A percentile compares a stretch with the other conserved stretches of the same genome.
These are phyloP conservation scores for Laticauda colubrina DNA, from an alignment of 2,113 vertebrate species.

Conservation along the genomic window DNA sequence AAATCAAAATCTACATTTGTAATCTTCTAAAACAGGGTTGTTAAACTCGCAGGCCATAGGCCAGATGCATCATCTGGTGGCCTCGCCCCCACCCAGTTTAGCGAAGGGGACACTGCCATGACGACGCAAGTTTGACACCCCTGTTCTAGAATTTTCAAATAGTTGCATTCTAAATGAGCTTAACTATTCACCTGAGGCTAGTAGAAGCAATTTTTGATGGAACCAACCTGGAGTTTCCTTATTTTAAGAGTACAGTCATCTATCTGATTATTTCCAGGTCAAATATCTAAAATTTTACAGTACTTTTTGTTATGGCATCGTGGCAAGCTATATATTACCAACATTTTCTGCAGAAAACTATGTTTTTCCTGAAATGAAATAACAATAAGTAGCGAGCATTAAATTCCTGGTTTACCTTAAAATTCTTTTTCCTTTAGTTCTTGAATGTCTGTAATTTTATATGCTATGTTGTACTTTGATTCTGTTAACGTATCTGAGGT, in stretches of 20 bases:
- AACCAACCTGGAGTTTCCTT: neutral
- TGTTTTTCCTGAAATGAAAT: neutral
- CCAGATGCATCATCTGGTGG: no score
- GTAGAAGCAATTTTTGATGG: neutral
- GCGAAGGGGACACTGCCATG: no score
- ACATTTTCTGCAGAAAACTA: neutral
- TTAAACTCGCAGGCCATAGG: no score
- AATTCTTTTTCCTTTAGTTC: neutral
- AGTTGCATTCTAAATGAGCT: neutral
- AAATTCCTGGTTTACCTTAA: neutral
- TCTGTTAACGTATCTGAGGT: neutral
- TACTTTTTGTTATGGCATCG: neutral
- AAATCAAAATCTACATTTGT: neutral
- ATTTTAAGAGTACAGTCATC: neutral
- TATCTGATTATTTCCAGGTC: neutral
- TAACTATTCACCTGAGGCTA: neutral
- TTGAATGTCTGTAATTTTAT: neutral
- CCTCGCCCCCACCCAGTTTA: no score
- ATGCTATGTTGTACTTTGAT: neutral
- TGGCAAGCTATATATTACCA: neutral
- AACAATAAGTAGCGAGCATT: neutral
- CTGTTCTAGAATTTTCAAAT: neutral
- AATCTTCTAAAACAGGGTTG: neutral
- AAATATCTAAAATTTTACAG: neutral
- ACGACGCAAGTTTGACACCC: no score